phyloP scores from a whole-genome alignment of 2,113 vertebrate genomes.

The Actenoides lindsayi region DNA sequence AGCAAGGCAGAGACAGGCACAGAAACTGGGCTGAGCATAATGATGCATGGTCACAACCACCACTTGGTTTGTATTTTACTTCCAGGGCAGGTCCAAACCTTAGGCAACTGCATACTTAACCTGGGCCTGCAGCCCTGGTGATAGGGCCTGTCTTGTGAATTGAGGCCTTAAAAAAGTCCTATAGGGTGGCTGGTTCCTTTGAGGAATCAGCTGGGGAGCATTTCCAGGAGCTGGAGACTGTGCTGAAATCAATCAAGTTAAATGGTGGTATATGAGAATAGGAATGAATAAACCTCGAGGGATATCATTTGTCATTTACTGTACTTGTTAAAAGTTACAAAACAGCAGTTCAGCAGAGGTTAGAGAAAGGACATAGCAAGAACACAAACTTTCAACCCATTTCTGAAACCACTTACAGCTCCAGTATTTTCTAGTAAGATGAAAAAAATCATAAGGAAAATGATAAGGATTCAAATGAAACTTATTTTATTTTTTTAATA shows the following conservation, averaged over 20 bases:
- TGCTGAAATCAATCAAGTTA: slow-evolving; percentile 45
- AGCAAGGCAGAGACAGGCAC: neutral
- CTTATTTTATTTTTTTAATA: neutral
- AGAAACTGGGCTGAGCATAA: neutral
- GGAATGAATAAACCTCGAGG: slow-evolving; percentile 52
- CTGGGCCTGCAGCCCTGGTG: neutral
- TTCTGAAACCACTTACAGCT: neutral
- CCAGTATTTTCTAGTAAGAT: neutral
- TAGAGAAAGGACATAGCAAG: slow-evolving; percentile 30
- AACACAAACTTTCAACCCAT: slow-evolving; percentile 31
- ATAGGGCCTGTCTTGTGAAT: neutral
- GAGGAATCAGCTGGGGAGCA: neutral
- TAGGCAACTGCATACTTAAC: neutral
- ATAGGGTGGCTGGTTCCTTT: neutral
- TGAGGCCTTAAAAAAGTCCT: neutral
- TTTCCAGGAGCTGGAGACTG: neutral
- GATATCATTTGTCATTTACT: slow-evolving; percentile 62
- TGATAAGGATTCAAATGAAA: neutral
- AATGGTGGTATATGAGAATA: slow-evolving; percentile 2
- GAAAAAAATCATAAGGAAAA: neutral
- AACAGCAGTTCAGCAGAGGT: slow-evolving; percentile 50
- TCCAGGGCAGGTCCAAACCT: neutral
- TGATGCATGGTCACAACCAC: neutral
- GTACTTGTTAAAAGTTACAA: slow-evolving; percentile 64
- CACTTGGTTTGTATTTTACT: neutral